Conservation (phyloP, 2,113 vertebrate species). For the Phalacrocorax carbo region DNA sequence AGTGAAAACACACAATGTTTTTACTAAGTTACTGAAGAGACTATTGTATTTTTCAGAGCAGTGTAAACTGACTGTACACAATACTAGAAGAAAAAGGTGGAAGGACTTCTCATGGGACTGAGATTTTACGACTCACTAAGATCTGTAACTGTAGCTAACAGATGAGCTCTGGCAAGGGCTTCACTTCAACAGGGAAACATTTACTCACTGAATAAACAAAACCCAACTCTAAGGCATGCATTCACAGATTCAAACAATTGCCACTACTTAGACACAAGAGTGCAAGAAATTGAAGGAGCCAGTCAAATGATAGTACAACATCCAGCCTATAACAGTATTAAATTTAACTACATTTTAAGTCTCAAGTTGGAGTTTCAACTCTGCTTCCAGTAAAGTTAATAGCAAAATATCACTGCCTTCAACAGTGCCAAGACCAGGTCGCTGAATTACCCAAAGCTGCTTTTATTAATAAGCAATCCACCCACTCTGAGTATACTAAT, state of each 20-base stretch:
- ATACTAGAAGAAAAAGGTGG: background rate
- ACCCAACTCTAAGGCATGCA: background rate
- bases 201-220: conserved; percentile 50
- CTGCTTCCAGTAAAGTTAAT: background rate
- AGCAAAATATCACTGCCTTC: background rate
- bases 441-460: background rate
- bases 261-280: background rate
- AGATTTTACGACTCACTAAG: background rate
- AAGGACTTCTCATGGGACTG: background rate
- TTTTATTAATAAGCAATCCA: background rate
- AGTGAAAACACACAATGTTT: background rate
- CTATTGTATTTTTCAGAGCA: background rate
- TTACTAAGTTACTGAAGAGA: background rate
- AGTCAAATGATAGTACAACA: background rate
- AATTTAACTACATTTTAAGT: background rate
- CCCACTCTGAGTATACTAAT: background rate
- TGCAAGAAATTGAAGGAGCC: background rate
- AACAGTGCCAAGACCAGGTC: background rate
- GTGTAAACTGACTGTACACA: background rate
- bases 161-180: conserved; percentile 34
- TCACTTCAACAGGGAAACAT: conserved; percentile 5
- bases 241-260: background rate
- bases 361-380: background rate
- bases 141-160: background rate
- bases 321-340: background rate